Evolutionary conservation across 2,888 invertebrate genomes (phyloP), one percentile per base, ranked within the genome.

Genomic region (Ferdinandea cuprea): DNA sequence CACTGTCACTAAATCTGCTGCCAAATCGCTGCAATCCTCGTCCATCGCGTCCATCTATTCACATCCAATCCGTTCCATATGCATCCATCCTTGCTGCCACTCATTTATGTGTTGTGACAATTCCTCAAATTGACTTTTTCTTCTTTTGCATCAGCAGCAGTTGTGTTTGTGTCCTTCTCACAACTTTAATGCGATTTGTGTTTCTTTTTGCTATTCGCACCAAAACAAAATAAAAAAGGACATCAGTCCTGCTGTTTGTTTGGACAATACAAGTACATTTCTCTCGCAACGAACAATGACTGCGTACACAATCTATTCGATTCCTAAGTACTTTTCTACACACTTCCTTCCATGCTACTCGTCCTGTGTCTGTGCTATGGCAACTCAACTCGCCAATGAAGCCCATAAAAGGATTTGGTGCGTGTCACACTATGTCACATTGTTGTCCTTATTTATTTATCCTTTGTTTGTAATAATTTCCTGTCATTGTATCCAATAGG

Each of bases 361-460:
- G 50, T 8, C 15, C 35, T 1, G 5, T 5, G 25, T 19, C 7
- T 54, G 54, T 19, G 3, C 4, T 11, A 9, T 25, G 28, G 13
- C 42, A 81, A 81, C 72, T n/a, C n/a, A 78, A 81, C 69, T 71
- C 85, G 80, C 71, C 85, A 85, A 81, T 85, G 77, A 85, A 85
- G 76, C 72, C 42, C 85, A 79, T 83, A 85, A 85, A 85, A 85
- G 85, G 85, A 85, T 85, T 85, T 85, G 85, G 81, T 85, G 85
- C 85, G 85, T 85, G 85, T 85, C 85, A 81, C 85, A 85, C 85
- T 85, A 81, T 85, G 77, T 77, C 73, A 77, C 78, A 78, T 69
- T 85, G 69, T 77, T 74, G 74, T 72, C 61, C 78, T 78, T 78
- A 78, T 83, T 83, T 83, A 83, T 78, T 68, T 59, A 48, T 78